Conservation (phyloP, 2,113 vertebrate species). For the Taurulus bubalis region DNA sequence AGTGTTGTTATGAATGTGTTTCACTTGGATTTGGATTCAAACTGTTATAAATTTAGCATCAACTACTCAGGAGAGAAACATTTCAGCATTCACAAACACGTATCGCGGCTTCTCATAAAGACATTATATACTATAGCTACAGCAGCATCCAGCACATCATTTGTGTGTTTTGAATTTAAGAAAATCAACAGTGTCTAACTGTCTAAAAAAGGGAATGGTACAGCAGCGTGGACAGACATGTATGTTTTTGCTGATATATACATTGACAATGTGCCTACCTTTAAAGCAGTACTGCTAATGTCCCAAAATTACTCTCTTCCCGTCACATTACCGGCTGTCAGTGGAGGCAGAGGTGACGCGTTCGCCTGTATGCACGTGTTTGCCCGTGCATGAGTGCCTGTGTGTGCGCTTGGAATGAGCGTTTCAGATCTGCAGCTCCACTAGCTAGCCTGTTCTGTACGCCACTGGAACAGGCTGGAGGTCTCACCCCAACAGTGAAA, state of each 20-base stretch:
- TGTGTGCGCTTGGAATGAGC: conserved; percentile 28
- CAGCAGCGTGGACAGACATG: neutral
- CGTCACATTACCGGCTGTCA: conserved; percentile 62
- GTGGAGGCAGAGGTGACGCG: conserved; percentile 32
- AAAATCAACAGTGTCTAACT: neutral
- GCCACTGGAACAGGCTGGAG: conserved; percentile 35
- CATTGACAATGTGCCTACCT: conserved; percentile 63
- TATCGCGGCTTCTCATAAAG: neutral
- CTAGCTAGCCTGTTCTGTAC: conserved; percentile 35
- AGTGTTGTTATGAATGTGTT: neutral
- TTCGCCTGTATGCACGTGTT: conserved; percentile 11
- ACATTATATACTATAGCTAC: neutral
- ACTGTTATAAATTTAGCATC: neutral
- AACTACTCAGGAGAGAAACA: conserved; percentile 2
- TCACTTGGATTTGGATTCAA: neutral
- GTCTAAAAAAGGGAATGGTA: neutral
- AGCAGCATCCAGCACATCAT: neutral
- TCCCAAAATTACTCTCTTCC: conserved; percentile 59
- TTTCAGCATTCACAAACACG: neutral
- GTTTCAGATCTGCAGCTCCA: conserved; percentile 59
- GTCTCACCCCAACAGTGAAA: conserved; percentile 37
- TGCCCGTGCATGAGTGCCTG: conserved; percentile 9
- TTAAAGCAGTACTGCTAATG: conserved; percentile 50
- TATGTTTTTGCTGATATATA: conserved; percentile 3
- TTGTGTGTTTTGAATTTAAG: neutral